Conservation (phyloP, 2,113 vertebrate genomes). For the Bucco capensis region DNA sequence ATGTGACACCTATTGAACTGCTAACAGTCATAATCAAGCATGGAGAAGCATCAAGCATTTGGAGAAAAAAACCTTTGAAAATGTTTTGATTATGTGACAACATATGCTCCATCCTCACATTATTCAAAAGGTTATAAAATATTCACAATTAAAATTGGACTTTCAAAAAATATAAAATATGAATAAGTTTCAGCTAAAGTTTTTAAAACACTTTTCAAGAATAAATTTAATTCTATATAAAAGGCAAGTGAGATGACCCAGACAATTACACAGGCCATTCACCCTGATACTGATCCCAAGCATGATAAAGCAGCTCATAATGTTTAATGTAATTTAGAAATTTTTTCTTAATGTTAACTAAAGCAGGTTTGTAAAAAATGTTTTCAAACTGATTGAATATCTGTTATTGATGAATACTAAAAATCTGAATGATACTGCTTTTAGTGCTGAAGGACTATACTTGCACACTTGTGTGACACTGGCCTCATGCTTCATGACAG, state of each 20-base stretch:
- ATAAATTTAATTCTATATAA: neutral
- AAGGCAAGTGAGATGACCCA: neutral
- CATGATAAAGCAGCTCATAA: neutral
- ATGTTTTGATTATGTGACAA: neutral
- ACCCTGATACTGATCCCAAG: neutral
- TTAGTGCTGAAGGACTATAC: neutral
- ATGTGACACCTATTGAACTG: neutral
- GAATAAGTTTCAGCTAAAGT: neutral
- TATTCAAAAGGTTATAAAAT: neutral
- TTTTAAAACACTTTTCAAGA: neutral
- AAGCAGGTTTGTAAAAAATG: neutral
- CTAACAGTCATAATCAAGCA: neutral
- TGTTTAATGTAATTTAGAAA: fast-evolving
- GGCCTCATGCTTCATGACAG: neutral
- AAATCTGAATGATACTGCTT: neutral
- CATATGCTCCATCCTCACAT: neutral
- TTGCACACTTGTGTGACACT: neutral
- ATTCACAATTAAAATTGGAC: neutral
- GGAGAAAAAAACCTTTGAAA: neutral
- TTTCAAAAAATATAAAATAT: neutral
- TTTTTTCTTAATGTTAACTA: neutral
- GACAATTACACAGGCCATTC: neutral
- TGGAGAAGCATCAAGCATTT: neutral
- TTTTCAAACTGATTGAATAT: neutral
- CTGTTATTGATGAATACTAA: neutral